Percentiles rank a stretch among this genome's conserved stretches.
Conservation (phyloP, 2,797 vertebrate genomes). For the Anniella stebbinsi region DNA sequence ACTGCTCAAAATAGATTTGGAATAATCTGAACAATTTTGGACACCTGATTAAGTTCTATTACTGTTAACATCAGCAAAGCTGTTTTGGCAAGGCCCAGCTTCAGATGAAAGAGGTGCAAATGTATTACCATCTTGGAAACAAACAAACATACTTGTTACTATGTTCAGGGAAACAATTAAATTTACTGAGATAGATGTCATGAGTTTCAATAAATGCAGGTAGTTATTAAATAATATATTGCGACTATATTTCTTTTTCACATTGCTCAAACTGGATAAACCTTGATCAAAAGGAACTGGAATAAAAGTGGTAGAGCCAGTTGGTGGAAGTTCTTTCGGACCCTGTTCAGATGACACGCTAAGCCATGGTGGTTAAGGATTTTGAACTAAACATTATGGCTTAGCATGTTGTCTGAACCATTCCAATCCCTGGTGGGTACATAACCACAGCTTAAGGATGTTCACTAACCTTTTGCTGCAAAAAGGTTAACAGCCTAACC, state of each 20-base stretch:
- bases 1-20: too few relatives aligned
- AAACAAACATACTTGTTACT: conserved; percentile 47
- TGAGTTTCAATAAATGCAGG: conserved; percentile 59
- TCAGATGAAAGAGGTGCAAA: conserved; percentile 21
- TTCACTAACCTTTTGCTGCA: too few relatives aligned
- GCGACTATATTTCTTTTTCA: conserved; percentile 58
- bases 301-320: neutral
- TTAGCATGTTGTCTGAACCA: too few relatives aligned
- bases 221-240: conserved; percentile 51
- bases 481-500: too few relatives aligned
- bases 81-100: conserved; percentile 22
- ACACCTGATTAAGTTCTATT: neutral
- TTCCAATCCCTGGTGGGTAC: too few relatives aligned
- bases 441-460: too few relatives aligned
- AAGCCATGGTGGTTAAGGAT: too few relatives aligned
- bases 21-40: neutral
- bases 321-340: neutral
- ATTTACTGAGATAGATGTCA: conserved; percentile 49
- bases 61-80: neutral
- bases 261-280: conserved; percentile 52
- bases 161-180: conserved; percentile 47
- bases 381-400: too few relatives aligned
- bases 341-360: too few relatives aligned
- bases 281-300: neutral
- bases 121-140: conserved; percentile 25